These are phyloP conservation scores for Trichacis sp. DNA, from an alignment of 2,888 invertebrate genomes.

Conservation along the genomic window DNA sequence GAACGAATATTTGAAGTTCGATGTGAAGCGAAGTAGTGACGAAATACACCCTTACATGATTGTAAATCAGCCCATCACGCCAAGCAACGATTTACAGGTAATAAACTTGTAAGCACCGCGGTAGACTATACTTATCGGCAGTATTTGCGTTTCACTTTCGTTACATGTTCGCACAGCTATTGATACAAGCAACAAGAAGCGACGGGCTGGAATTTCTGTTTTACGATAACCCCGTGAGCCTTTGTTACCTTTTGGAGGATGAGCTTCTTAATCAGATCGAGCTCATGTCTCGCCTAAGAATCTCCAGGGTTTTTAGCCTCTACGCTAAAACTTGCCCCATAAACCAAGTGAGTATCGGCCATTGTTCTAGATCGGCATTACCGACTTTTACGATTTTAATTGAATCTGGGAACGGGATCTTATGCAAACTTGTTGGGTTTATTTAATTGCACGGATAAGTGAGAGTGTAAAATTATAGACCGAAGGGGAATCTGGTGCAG, in stretches of 20 bases:
- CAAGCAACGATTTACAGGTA: slow-evolving; percentile 44
- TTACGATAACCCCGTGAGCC: slow-evolving; percentile 37
- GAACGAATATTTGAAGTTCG: slow-evolving; percentile 41
- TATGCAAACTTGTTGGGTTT: no score
- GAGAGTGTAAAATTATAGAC: no score
- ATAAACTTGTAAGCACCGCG: slow-evolving; percentile 36
- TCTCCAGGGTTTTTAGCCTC: slow-evolving; percentile 41
- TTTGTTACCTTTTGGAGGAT: slow-evolving; percentile 38
- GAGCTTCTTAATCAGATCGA: slow-evolving; percentile 4
- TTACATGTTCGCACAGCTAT: slow-evolving; percentile 37
- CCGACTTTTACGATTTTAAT: no score
- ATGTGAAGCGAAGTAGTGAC: slow-evolving; percentile 34
- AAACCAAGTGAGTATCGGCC: slow-evolving; percentile 32
- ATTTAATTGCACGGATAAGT: no score
- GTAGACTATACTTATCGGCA: slow-evolving; percentile 39
- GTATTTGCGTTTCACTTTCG: slow-evolving; percentile 41
- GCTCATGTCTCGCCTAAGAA: slow-evolving; percentile 28
- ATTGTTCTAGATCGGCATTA: no score
- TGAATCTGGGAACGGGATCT: no score
- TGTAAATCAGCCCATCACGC: slow-evolving; percentile 38
- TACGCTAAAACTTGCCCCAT: slow-evolving; percentile 38
- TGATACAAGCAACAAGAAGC: slow-evolving; percentile 32
- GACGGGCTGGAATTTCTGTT: slow-evolving; percentile 40
- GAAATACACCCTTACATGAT: slow-evolving; percentile 42
- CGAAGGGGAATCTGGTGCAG: no score